A percentile compares a stretch with the other conserved stretches of the same genome.
Evolutionary conservation across 2,888 invertebrate species (phyloP).

Genomic region (Sthenelais limicola): DNA sequence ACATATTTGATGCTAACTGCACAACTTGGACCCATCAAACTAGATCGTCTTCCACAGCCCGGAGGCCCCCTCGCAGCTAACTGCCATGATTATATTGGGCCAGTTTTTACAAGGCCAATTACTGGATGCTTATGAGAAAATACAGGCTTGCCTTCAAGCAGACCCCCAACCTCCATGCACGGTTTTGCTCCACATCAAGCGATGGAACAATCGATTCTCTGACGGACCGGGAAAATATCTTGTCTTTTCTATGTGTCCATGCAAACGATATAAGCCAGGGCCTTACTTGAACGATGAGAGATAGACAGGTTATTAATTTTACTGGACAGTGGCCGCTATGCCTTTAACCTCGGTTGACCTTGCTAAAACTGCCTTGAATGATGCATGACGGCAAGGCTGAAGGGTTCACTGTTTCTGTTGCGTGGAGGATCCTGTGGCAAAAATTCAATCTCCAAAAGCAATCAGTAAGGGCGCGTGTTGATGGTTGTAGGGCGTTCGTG

Average conservation of each 20-base stretch:
- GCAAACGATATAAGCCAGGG: neutral
- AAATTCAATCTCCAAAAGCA: too few species aligned
- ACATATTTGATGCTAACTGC: conserved; percentile 23
- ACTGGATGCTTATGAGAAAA: neutral
- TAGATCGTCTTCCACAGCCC: neutral
- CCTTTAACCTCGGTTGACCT: conserved; percentile 15
- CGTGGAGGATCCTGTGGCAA: too few species aligned
- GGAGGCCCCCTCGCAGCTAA: conserved; percentile 7
- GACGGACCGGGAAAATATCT: neutral
- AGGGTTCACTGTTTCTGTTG: too few species aligned
- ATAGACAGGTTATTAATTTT: conserved; percentile 3
- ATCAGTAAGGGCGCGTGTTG: too few species aligned
- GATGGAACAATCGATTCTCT: conserved; percentile 22
- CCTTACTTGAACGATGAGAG: neutral
- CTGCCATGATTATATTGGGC: neutral
- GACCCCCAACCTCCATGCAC: neutral
- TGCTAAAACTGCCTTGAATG: conserved; percentile 13
- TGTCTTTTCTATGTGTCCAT: neutral
- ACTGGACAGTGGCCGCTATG: neutral
- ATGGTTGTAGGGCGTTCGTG: too few species aligned
- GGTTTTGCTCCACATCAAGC: neutral
- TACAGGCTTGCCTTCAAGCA: neutral
- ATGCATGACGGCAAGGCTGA: neutral
- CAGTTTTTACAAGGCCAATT: conserved; percentile 23
- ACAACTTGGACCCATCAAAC: conserved; percentile 1